Base-by-base conservation (phyloP, 1,140 invertebrate species). In the Tribolium castaneum region DNA sequence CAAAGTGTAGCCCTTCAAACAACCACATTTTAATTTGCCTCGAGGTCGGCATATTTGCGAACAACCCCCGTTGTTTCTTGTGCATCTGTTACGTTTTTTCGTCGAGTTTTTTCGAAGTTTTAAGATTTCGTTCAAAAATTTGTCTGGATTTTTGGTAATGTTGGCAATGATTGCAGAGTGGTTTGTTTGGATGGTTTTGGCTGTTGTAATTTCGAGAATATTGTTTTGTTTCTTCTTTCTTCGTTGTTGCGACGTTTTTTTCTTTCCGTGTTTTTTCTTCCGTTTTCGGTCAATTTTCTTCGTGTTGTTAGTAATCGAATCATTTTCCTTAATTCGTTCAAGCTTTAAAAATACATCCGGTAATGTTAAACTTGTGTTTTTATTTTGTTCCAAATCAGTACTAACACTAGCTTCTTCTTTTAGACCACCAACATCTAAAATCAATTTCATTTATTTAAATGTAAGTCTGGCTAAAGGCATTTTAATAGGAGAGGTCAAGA, bases 1-100 rank as follows among this genome's bases (percentile, higher is more conserved):
- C 5, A 73, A 25, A 3, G 9, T 25, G 25, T 73, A 73, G 5
- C 71, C 71, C 14, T 35, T 52, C 3, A 73, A 54, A 54, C 71
- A 73, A 3, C 50, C 35, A 50, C 70, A 73, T 30, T 73, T 73
- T 12, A 6, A 12, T 73, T 73, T 73, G 2, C 71, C 49, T 54
- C 10, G 30, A 10, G 9, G 49, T 22, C 14, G 22, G 71, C 49
- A 66, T 35, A 66, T 66, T 35, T 66, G 59, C 6, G 59, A 66
- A 12, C 59, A 66, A 35, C 30, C 30, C 5, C 59, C 59, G 4
- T 66, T 66, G n/a, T 66, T 66, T 35, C 6, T 35, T 2, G 3
- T 66, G 13, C 59, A 66, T 66, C 59, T 19, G 19, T 59, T 66
- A 35, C 59, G 25, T 66, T 66, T 25, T 39, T 66, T 34, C 12